Percentiles rank a stretch among this genome's conserved stretches.
Conservation (phyloP, 2,888 invertebrate species). For the Cantharis rufa region DNA sequence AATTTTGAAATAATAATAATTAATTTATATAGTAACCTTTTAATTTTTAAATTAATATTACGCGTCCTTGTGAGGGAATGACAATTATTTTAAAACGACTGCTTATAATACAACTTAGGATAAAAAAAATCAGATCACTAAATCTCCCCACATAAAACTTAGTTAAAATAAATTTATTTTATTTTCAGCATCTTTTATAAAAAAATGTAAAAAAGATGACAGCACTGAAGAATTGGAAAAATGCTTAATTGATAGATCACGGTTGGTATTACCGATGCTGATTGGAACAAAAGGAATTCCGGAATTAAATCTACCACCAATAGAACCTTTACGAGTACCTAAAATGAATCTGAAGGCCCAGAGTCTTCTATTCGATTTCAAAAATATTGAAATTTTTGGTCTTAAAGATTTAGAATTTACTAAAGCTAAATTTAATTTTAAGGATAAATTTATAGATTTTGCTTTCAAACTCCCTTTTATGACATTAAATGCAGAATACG, state of each 20-base stretch:
- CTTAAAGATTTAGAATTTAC: neutral
- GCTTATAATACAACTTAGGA: too few species aligned
- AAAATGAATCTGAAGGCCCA: neutral
- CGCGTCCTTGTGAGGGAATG: too few species aligned
- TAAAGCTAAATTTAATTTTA: neutral
- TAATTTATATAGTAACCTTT: too few species aligned
- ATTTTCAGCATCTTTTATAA: conserved; percentile 8
- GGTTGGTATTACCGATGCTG: neutral
- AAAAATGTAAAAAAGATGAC: conserved; percentile 7
- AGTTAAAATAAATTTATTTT: too few species aligned
- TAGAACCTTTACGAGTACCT: conserved; percentile 12
- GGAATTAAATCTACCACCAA: conserved; percentile 14
- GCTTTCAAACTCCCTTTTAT: neutral
- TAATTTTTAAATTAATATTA: too few species aligned
- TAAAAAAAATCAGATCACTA: too few species aligned
- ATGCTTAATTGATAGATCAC: conserved; percentile 6
- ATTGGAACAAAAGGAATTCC: conserved; percentile 6
- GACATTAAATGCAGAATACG: neutral
- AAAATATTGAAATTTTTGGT: neutral
- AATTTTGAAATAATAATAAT: too few species aligned
- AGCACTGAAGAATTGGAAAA: neutral
- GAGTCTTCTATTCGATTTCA: neutral
- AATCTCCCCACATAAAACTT: too few species aligned
- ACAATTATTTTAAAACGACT: too few species aligned
- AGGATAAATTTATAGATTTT: neutral